A percentile compares a stretch with the other conserved stretches of the same genome.
Conservation (phyloP, 1,140 invertebrate species). For the Euglossa dilemma region DNA sequence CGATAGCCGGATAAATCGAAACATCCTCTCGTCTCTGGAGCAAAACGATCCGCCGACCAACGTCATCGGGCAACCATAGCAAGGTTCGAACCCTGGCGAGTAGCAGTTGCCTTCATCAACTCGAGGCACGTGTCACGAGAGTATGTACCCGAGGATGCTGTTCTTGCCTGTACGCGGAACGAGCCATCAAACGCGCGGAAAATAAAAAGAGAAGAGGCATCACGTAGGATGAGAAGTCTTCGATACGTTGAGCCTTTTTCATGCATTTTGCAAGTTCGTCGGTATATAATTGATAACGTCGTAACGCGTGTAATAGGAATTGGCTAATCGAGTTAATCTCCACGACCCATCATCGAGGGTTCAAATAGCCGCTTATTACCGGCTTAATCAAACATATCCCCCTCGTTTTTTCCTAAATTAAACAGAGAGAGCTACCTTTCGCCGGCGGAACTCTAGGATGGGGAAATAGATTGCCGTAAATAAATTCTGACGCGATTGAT, state of each 20-base stretch:
- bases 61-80: slow-evolving; percentile 60
- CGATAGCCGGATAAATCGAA: background rate
- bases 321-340: background rate
- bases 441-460: background rate
- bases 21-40: slow-evolving; percentile 26
- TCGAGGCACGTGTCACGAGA: slow-evolving; percentile 12
- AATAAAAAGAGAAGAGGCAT: background rate
- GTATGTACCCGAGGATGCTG: background rate
- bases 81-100: slow-evolving; percentile 53
- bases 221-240: background rate
- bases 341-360: too few relatives aligned
- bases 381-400: background rate
- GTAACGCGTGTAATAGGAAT: background rate
- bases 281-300: background rate
- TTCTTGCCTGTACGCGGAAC: background rate
- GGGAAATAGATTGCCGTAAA: background rate
- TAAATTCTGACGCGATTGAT: background rate
- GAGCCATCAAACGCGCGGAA: background rate
- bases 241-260: background rate
- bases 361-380: background rate
- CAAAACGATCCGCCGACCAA: slow-evolving; percentile 43
- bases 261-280: too few relatives aligned
- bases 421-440: background rate
- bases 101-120: slow-evolving; percentile 25
- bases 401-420: background rate